phyloP scores from a whole-genome alignment of 2,113 vertebrate genomes.

The Anarrhichthys ocellatus region DNA sequence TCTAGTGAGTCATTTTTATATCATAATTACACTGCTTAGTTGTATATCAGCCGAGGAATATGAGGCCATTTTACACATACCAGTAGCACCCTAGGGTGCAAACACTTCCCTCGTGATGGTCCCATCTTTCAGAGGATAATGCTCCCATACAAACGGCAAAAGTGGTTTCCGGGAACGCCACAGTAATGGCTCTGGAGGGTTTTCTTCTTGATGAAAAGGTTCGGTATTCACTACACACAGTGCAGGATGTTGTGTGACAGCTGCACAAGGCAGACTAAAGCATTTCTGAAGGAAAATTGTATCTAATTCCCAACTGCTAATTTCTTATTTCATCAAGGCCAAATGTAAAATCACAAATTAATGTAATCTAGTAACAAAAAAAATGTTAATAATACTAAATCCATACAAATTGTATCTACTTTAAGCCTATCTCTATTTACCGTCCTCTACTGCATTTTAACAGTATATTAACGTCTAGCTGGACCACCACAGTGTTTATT shows the following conservation, averaged over 20 bases:
- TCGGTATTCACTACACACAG: slow-evolving; percentile 19
- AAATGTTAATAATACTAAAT: too few species aligned
- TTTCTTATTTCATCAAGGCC: not conserved
- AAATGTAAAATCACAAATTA: not conserved
- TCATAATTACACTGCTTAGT: slow-evolving; percentile 39
- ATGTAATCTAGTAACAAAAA: not conserved
- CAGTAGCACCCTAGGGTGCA: slow-evolving; percentile 26
- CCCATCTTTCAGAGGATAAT: slow-evolving; percentile 21
- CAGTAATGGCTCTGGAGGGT: slow-evolving; percentile 6
- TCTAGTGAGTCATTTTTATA: slow-evolving; percentile 31
- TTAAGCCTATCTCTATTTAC: not conserved
- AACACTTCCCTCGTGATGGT: slow-evolving; percentile 20
- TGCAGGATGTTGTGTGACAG: slow-evolving; percentile 37
- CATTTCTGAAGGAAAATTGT: not conserved
- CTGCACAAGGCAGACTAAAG: slow-evolving; percentile 24
- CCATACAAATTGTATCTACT: not conserved
- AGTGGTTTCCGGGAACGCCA: slow-evolving; percentile 42
- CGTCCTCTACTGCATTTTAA: not conserved
- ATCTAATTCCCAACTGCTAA: not conserved
- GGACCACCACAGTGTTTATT: not conserved
- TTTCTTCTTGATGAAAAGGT: slow-evolving; percentile 31
- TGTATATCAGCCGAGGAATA: slow-evolving; percentile 32
- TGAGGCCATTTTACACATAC: slow-evolving; percentile 28
- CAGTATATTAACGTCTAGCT: not conserved
- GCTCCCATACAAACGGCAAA: slow-evolving; percentile 22